Evolutionary conservation across 2,113 vertebrate species (phyloP).

Genomic region (Ovis canadensis): DNA sequence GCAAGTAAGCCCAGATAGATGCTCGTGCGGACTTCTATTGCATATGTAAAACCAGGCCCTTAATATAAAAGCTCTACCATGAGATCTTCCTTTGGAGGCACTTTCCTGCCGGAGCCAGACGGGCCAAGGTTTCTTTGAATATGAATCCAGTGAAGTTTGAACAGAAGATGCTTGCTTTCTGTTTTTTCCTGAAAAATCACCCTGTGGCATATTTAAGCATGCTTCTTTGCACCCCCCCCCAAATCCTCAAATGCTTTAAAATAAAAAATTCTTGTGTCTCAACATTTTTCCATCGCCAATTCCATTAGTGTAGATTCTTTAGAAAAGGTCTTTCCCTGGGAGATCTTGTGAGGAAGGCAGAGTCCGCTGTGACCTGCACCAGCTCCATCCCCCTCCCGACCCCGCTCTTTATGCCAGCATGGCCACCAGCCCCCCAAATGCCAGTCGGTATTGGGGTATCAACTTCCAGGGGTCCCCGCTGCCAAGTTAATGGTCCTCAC

Average conservation of each 20-base stretch:
- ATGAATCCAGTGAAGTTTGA: neutral
- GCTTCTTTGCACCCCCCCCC: neutral
- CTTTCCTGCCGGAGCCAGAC: neutral
- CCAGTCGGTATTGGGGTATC: neutral
- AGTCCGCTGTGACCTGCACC: neutral
- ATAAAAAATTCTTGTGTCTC: neutral
- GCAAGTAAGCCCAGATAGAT: neutral
- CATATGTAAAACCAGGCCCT: neutral
- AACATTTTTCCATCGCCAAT: neutral
- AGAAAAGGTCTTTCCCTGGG: neutral
- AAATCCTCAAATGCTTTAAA: neutral
- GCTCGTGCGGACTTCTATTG: neutral
- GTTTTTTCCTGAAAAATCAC: neutral
- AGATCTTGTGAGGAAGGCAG: neutral
- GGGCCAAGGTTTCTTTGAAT: neutral
- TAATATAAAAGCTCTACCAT: neutral
- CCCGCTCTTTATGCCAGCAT: neutral
- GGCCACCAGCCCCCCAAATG: neutral
- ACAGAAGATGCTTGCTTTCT: neutral
- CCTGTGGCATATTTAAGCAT: neutral
- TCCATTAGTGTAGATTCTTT: neutral
- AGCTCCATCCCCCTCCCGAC: rapidly evolving
- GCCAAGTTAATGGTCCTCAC: neutral
- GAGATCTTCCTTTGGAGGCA: neutral
- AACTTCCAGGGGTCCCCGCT: neutral